Base-by-base conservation (phyloP, 2,113 vertebrate species). In the Seriola dumerili region DNA sequence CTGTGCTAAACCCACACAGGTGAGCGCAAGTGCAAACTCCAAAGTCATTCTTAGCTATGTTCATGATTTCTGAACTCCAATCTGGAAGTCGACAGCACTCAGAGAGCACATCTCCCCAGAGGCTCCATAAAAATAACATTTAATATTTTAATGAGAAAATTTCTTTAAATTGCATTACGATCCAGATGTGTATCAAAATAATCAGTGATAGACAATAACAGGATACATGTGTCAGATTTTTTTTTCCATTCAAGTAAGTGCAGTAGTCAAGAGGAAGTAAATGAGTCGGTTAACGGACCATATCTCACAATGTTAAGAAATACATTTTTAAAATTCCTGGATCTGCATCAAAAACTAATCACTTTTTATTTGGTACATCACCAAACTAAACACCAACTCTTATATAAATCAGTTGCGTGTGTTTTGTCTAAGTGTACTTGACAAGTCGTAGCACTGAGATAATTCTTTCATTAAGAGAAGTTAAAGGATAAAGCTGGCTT, bases 1-100 rank as follows among this genome's bases (percentile, higher is more conserved):
- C 68, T 59, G 50, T 29, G 54, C 78, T 79, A 72, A 86, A 81
- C 80, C 83, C 84, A 89, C 84, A 79, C 88, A 90, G 67, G 88
- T 88, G 81, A 86, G 76, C 64, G 36, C 74, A 64, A 87, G 76
- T 70, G 68, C 74, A 89, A 73, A 76, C 38, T 65, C 21, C 52
- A 59, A 44, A 66, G 59, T 78, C 76, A 55, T 38, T 87, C 34
- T 65, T 64, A 50, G 68, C 73, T 32, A 14, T 21, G 0, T 25
- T 71, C 34, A 36, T 40, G 36, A 81, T 76, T 76, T 81, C 70
- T 74, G 46, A 77, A 75, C 50, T 40, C 61, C 34, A 17, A 3
- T 44, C 54, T 52, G 76, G 46, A 71, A 61, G 71, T 64, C 32
- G 58, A 70, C 63, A 72, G 7, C 23, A 42, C 17, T 21, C 48